phyloP scores from a whole-genome alignment of 2,113 vertebrate genomes.

The Caloenas nicobarica region DNA sequence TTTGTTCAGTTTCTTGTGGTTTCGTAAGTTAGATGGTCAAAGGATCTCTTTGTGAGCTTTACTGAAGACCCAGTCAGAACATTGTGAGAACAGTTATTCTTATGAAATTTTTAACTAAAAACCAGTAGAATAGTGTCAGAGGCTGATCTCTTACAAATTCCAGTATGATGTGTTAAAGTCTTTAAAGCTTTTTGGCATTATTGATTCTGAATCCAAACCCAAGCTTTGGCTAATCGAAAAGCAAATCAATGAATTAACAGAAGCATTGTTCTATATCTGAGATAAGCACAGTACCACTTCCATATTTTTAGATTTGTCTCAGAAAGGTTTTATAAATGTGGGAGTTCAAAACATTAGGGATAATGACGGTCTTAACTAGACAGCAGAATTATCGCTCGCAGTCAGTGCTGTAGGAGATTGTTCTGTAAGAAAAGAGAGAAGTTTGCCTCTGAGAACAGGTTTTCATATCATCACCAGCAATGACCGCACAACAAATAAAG shows the following conservation, averaged over 20 bases:
- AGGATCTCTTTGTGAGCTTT: neutral
- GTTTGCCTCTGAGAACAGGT: neutral
- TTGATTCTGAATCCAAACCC: neutral
- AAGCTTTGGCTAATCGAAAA: neutral
- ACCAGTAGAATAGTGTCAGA: neutral
- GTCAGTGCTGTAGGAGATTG: neutral
- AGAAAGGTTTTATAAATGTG: neutral
- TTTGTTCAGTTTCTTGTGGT: neutral
- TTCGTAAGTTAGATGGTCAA: neutral
- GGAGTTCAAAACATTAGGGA: neutral
- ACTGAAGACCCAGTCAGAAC: neutral
- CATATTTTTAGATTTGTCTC: neutral
- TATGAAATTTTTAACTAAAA: neutral
- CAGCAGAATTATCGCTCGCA: neutral
- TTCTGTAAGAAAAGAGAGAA: neutral
- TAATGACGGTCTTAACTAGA: neutral
- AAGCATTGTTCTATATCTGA: neutral
- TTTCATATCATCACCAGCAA: neutral
- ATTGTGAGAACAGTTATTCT: neutral
- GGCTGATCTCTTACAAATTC: neutral
- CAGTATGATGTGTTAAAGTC: neutral
- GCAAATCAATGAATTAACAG: neutral
- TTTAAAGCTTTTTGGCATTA: neutral
- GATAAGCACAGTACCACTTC: neutral
- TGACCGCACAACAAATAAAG: neutral